Conservation (phyloP, 2,113 vertebrate genomes). For the Thamnaconus septentrionalis region DNA sequence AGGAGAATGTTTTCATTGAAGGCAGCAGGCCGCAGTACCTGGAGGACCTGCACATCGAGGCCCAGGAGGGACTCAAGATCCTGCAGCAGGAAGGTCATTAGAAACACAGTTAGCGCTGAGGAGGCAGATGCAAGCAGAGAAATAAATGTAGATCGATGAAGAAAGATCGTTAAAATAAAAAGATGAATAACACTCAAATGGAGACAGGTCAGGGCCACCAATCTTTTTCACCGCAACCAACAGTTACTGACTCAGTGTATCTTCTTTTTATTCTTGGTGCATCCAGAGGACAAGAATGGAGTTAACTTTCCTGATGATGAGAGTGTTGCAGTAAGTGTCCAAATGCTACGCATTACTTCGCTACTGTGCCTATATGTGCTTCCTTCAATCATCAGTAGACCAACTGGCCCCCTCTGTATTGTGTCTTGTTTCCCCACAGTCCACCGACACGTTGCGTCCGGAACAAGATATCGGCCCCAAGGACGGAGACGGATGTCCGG, state of each 20-base stretch:
- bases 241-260: neutral
- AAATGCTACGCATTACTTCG: conserved; percentile 10
- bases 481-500: conserved; percentile 66
- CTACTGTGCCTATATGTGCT: conserved; percentile 1
- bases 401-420: conserved; percentile 3
- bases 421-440: conserved; percentile 60
- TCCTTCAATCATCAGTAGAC: conserved; percentile 4
- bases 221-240: neutral
- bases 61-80: conserved; percentile 90
- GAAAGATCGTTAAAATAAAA: too few relatives aligned
- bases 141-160: too few relatives aligned
- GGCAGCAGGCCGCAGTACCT: conserved; percentile 85
- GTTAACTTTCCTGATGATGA: conserved; percentile 81
- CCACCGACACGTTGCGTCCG: conserved; percentile 59
- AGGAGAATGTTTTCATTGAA: conserved; percentile 94
- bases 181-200: too few relatives aligned
- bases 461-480: conserved; percentile 78
- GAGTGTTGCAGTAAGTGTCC: conserved; percentile 65
- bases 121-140: too few relatives aligned
- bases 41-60: conserved; percentile 91
- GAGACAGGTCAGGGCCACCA: neutral
- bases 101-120: neutral
- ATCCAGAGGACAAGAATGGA: conserved; percentile 81
- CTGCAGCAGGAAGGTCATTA: conserved; percentile 86
- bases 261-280: conserved; percentile 14